These are phyloP conservation scores for Oreotragus oreotragus DNA, from an alignment of 2,113 vertebrate genomes.

Conservation along the genomic window DNA sequence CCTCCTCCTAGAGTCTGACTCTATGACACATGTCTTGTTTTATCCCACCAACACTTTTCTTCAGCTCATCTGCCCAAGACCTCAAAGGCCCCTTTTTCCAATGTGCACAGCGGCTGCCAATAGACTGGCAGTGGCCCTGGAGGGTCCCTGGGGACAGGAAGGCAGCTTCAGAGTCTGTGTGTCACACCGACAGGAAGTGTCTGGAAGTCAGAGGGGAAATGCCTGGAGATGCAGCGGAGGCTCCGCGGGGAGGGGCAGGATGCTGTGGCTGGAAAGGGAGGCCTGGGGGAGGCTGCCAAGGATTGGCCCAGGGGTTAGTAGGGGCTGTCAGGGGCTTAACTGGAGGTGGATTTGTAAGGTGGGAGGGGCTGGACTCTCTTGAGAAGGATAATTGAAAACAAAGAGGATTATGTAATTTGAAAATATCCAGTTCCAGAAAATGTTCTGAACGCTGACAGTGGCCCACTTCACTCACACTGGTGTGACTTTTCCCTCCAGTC, in stretches of 20 bases:
- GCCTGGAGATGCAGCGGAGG: neutral
- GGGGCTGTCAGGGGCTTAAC: neutral
- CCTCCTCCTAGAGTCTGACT: neutral
- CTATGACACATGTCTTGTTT: accelerated
- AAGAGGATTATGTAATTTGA: neutral
- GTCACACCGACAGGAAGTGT: neutral
- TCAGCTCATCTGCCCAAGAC: neutral
- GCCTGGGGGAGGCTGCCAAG: neutral
- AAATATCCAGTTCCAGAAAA: neutral
- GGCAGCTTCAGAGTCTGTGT: neutral
- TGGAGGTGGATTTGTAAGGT: neutral
- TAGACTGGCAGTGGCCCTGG: neutral
- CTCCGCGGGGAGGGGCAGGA: neutral
- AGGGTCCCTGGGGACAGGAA: neutral
- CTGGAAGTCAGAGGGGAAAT: conserved; percentile 25
- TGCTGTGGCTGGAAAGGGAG: neutral
- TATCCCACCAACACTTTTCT: neutral
- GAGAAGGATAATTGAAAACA: neutral
- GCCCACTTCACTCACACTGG: neutral
- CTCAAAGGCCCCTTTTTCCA: neutral
- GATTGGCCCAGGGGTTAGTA: neutral
- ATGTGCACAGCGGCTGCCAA: neutral
- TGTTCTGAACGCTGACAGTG: neutral
- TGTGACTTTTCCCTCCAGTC: neutral
- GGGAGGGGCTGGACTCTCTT: neutral